Evolutionary conservation across 2,113 vertebrate species (phyloP), one percentile per base, ranked within the genome.

Genomic region (Centropus bengalensis): DNA sequence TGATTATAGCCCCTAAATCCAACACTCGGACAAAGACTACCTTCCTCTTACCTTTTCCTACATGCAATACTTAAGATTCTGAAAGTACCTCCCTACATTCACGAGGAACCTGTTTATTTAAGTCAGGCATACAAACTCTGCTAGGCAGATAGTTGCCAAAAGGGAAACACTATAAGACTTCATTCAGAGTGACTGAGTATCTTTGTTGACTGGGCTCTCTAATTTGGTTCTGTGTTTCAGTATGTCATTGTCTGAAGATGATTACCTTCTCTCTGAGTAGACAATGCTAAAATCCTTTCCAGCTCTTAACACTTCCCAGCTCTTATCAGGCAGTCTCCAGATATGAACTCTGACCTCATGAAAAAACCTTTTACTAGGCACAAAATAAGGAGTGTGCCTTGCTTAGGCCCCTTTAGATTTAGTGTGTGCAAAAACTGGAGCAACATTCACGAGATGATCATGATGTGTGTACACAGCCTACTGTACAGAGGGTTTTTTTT

Each of bases 401-500:
- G 11, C 38, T 78, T 36, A n/a, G 22, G 42, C 12, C 10, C 4
- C 38, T 51, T 74, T 47, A 74, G 30, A 40, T 69, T 6, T 1
- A 45, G 36, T 59, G 13, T 36, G 26, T 40, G 28, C 4, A 68
- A 51, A 68, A 17, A 27, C 17, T 0, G 0, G 18, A 71, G 8
- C 4, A 71, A 4, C 68, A n/a, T 26, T 86, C 1, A 4, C 54
- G 11, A 84, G 6, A 4, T 84, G 56, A 22, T 86, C 12, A 5
- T 27, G 12, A 5, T 23, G 24, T n/a, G 4, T 80, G 9, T 49
- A 23, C 3, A 30, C 22, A 55, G 9, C 69, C 49, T 70, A 26
- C 32, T 78, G 2, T 3, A 36, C 36, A 75, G 5, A 1, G 1
- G 1, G 1, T 1, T 33, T 78, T 59, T 67, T 56, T 85, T 52